Conservation (phyloP, 2,797 vertebrate species). For the Ara ararauna region DNA sequence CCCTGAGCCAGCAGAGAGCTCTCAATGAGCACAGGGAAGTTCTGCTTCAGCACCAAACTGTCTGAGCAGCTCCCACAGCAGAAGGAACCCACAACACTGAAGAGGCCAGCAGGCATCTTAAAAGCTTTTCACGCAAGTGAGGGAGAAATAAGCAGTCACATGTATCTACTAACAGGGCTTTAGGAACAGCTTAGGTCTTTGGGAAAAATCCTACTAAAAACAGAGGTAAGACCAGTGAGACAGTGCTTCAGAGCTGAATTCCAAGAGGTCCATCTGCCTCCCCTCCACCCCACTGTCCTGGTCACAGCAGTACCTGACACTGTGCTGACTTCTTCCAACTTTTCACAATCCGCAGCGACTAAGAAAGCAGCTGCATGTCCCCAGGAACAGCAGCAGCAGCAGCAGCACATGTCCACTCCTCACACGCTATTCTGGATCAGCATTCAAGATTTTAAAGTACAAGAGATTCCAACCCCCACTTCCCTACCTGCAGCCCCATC, state of each 20-base stretch:
- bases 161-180: background rate
- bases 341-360: background rate
- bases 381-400: background rate
- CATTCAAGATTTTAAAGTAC: background rate
- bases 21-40: fast-evolving
- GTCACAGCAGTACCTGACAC: background rate
- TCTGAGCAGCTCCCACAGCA: background rate
- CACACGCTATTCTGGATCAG: background rate
- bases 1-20: background rate
- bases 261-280: background rate
- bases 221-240: background rate
- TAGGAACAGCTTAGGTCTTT: background rate
- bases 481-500: background rate
- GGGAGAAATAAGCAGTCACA: background rate
- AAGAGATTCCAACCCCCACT: background rate
- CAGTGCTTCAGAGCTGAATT: background rate
- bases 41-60: background rate
- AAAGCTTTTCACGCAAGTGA: background rate
- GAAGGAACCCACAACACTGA: background rate
- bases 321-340: background rate
- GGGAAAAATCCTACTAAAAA: background rate
- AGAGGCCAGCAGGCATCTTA: background rate
- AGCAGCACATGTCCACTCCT: background rate
- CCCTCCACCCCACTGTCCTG: background rate
- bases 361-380: background rate